Evolutionary conservation across 2,888 invertebrate genomes (phyloP), one percentile per base, ranked within the genome.

Genomic region (Tineola bisselliella): DNA sequence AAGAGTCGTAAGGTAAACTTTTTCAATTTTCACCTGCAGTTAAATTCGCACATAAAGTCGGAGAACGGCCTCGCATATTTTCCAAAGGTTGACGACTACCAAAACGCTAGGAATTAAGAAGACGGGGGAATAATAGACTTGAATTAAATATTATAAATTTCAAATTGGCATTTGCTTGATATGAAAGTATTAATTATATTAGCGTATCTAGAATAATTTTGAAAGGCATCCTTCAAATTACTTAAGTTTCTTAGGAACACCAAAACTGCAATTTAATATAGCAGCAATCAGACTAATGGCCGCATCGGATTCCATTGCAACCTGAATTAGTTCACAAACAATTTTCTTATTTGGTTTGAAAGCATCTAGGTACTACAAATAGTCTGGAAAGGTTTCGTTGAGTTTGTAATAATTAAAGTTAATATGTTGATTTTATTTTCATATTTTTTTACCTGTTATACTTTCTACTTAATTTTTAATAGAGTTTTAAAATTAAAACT

Each of bases 1-100:
- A 76, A 72, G 68, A 71, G 71, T 82, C 77, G 76, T 83, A 79
- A 84, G 79, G 77, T 82, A 81, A 84, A 84, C 80, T 83, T 86
- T 86, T 86, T 83, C 81, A 86, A 86, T 84, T 86, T 84, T 81
- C 83, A 82, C 81, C 78, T 82, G 74, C 77, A 79, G 77, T 81
- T 81, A 79, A 78, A 78, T 72, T 74, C 74, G 73, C 70, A 73
- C 69, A 69, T 83, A 81, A 84, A 84, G 77, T 72, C 77, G 58
- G 59, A 72, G 73, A 70, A 72, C 71, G 70, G 73, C 70, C 69
- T 68, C 65, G 66, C 66, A 66, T 79, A 79, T 81, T 77, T 25
- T 76, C 75, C 48, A 44, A 44, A 58, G 58, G 48, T 48, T 48
- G 58, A 58, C 56, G 56, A 56, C 56, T 56, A 48, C 48, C 15